Evolutionary conservation across 1,140 invertebrate genomes (phyloP).

Genomic region (Cataglyphis hispanica): DNA sequence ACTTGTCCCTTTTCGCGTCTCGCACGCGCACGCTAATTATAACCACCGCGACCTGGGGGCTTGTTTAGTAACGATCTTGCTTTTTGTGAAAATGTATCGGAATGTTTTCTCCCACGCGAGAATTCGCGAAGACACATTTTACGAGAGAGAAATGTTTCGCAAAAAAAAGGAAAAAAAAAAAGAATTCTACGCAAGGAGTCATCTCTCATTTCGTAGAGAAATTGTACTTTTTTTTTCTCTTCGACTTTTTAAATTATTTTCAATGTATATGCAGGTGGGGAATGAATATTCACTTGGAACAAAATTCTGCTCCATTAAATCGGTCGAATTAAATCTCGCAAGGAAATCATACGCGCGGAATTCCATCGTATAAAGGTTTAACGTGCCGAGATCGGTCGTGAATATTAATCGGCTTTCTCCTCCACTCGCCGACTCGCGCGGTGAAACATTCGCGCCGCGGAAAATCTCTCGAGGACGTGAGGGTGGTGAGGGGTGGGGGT

Average conservation of each 20-base stretch:
- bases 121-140: slow-evolving; percentile 37
- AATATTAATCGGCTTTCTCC: slow-evolving; percentile 59
- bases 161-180: slow-evolving; percentile 9
- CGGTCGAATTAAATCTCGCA: slow-evolving; percentile 54
- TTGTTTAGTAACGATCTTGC: slow-evolving; percentile 28
- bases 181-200: not conserved
- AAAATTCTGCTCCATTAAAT: slow-evolving; percentile 49
- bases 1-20: slow-evolving; percentile 21
- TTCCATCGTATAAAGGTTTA: slow-evolving; percentile 59
- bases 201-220: slow-evolving; percentile 1
- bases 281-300: slow-evolving; percentile 27
- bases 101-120: slow-evolving; percentile 9
- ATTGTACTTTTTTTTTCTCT: not conserved
- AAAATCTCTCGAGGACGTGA: slow-evolving; percentile 52
- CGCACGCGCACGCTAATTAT: slow-evolving; percentile 40
- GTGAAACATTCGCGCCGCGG: slow-evolving; percentile 56
- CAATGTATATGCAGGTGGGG: not conserved
- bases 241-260: slow-evolving; percentile 40
- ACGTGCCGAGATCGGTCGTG: slow-evolving; percentile 55
- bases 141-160: slow-evolving; percentile 26
- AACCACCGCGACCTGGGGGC: not conserved
- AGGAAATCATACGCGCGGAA: slow-evolving; percentile 59
- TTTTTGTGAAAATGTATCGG: slow-evolving; percentile 7
- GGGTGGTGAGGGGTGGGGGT: no score
- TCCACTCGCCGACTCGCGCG: slow-evolving; percentile 16